Evolutionary conservation across 2,797 vertebrate species (phyloP).

Genomic region (Hypotaenidia okinawae): DNA sequence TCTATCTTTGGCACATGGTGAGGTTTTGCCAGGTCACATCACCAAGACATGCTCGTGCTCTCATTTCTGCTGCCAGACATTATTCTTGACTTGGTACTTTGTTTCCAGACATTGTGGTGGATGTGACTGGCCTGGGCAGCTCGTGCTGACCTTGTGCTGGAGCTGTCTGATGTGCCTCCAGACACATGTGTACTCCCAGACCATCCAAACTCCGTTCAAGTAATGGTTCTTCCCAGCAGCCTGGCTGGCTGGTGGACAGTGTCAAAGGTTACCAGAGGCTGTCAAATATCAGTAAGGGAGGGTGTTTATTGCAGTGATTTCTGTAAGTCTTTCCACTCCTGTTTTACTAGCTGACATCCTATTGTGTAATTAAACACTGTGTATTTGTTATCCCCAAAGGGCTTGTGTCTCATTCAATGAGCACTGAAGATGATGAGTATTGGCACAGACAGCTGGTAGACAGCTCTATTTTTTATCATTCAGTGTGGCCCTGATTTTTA

Average conservation of each 20-base stretch:
- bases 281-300: neutral
- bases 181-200: neutral
- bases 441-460: neutral
- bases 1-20: neutral
- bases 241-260: neutral
- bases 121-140: neutral
- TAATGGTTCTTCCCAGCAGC: neutral
- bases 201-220: neutral
- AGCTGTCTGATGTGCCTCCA: neutral
- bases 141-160: neutral
- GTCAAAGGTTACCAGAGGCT: neutral
- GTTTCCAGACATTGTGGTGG: neutral
- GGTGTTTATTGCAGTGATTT: neutral
- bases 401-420: constrained; percentile 9
- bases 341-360: neutral
- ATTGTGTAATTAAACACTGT: constrained; percentile 6
- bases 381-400: neutral
- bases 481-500: neutral
- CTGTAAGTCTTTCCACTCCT: neutral
- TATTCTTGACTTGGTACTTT: neutral
- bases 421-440: neutral
- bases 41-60: rapidly evolving
- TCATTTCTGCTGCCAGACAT: neutral
- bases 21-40: neutral
- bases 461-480: neutral